These are phyloP conservation scores for Anguilla marmorata DNA, from an alignment of 2,797 vertebrate genomes.

Conservation along the genomic window DNA sequence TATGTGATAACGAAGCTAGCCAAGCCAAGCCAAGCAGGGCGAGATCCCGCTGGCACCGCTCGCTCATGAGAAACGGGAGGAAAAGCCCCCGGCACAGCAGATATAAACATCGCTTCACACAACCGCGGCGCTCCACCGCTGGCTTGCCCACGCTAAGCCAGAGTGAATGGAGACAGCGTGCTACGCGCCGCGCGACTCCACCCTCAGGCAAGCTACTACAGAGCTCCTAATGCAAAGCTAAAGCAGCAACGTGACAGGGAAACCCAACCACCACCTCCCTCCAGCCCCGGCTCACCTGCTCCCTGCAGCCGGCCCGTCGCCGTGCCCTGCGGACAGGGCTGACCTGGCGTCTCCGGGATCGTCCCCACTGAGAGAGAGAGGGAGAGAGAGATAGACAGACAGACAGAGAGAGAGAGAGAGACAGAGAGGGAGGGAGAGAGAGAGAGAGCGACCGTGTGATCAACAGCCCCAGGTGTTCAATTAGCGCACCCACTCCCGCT, in stretches of 20 bases:
- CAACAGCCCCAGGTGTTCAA: neutral
- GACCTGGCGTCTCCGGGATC: conserved; percentile 77
- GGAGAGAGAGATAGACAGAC: conserved; percentile 29
- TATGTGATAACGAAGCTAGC: neutral
- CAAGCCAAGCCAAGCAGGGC: neutral
- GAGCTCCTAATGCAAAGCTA: neutral
- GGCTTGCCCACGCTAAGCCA: neutral
- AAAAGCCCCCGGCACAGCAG: neutral
- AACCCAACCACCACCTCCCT: neutral
- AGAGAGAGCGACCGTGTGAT: conserved; percentile 16
- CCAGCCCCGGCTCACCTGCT: conserved; percentile 27
- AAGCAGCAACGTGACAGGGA: neutral
- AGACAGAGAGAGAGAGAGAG: conserved; percentile 26
- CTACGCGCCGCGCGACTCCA: neutral
- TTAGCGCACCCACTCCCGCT: neutral
- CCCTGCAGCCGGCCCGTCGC: conserved; percentile 61
- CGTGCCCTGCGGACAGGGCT: conserved; percentile 69
- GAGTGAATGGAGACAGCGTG: neutral
- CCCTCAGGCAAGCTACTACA: neutral
- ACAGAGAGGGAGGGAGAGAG: conserved; percentile 23
- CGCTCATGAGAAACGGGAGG: neutral
- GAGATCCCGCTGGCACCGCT: neutral
- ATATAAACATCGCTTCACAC: neutral
- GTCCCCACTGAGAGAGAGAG: conserved; percentile 73
- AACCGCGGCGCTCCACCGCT: neutral